phyloP scores from a whole-genome alignment of 1,140 invertebrate species.

The Mizuhopecten yessoensis region DNA sequence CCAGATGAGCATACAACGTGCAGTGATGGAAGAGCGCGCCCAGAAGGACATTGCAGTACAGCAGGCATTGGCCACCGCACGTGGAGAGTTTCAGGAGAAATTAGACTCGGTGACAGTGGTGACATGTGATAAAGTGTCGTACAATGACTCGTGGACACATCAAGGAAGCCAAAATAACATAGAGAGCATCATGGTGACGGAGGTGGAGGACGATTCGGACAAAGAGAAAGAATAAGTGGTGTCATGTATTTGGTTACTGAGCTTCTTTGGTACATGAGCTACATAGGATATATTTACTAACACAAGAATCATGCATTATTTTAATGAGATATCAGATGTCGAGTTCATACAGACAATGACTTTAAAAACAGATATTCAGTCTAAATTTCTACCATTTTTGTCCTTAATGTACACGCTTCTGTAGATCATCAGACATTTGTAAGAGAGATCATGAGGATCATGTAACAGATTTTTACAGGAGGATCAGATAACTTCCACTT shows the following conservation, averaged over 20 bases:
- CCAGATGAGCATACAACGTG: conserved; percentile 79
- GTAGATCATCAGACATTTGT: too few species aligned
- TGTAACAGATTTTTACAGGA: too few species aligned
- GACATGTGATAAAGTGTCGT: conserved; percentile 74
- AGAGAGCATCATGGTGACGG: conserved; percentile 24
- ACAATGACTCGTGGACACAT: conserved; percentile 62
- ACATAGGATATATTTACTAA: too few species aligned
- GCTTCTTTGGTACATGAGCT: too few species aligned
- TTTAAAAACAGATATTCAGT: too few species aligned
- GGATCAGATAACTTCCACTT: too few species aligned
- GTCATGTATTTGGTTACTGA: background rate
- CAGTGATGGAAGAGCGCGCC: conserved; percentile 81
- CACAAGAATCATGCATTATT: too few species aligned
- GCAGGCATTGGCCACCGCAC: conserved; percentile 79
- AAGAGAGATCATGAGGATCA: too few species aligned
- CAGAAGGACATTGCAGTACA: conserved; percentile 82
- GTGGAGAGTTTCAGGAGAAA: conserved; percentile 80
- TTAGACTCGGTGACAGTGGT: conserved; percentile 76
- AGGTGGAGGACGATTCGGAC: background rate
- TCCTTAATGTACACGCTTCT: too few species aligned
- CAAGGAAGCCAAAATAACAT: conserved; percentile 3
- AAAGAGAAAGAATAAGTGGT: conserved; percentile 13
- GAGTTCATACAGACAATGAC: too few species aligned
- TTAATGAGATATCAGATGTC: too few species aligned
- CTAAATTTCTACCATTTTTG: too few species aligned